These are phyloP conservation scores for Sinelater perroti DNA, from an alignment of 2,888 invertebrate genomes.

Conservation along the genomic window DNA sequence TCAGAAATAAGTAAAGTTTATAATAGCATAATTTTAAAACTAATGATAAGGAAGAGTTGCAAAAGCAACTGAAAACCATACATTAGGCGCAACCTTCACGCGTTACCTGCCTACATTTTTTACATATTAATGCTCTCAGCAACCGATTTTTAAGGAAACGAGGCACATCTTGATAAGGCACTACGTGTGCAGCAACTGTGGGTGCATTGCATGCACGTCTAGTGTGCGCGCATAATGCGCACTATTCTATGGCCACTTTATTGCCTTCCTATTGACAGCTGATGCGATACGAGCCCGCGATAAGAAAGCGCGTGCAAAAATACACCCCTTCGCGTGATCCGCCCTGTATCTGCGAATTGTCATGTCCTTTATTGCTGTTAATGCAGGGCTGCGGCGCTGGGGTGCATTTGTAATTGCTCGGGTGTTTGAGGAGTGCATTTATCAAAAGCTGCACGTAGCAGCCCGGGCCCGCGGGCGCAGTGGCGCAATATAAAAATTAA, in stretches of 20 bases:
- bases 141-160: too few species aligned
- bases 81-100: too few species aligned
- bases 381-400: constrained; percentile 35
- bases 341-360: constrained; percentile 45
- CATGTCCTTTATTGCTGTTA: constrained; percentile 42
- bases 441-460: constrained; percentile 1
- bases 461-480: too few species aligned
- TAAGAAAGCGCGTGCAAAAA: constrained; percentile 40
- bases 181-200: background rate
- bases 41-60: too few species aligned
- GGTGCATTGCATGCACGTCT: constrained; percentile 14
- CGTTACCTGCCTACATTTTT: too few species aligned
- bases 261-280: constrained; percentile 36
- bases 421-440: constrained; percentile 25
- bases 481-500: too few species aligned
- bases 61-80: too few species aligned
- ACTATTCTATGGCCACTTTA: constrained; percentile 21
- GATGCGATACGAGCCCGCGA: constrained; percentile 29
- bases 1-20: too few species aligned
- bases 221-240: constrained; percentile 8
- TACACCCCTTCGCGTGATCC: constrained; percentile 43
- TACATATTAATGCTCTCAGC: too few species aligned
- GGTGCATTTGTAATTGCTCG: constrained; percentile 43
- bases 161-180: too few species aligned
- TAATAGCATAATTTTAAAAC: too few species aligned